Conservation (phyloP, 2,888 invertebrate species). For the Falcaria lacertinaria region DNA sequence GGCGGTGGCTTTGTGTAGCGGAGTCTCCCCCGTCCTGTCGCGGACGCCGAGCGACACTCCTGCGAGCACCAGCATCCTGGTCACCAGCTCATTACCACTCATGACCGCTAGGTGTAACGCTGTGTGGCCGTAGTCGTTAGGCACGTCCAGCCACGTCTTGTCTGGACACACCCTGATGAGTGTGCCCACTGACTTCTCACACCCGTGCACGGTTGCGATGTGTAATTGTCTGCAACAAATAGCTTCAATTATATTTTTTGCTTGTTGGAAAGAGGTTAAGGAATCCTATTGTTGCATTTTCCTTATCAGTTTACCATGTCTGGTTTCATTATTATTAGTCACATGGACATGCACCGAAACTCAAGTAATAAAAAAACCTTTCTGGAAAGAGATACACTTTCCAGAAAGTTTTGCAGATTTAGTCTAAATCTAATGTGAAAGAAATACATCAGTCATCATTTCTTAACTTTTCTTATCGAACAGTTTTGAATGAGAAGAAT, state of each 20-base stretch:
- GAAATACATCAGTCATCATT: too few relatives aligned
- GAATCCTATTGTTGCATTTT: not conserved
- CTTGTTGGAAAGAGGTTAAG: not conserved
- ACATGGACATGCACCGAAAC: too few relatives aligned
- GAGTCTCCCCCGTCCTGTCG: slow-evolving; percentile 90
- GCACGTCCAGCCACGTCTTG: slow-evolving; percentile 86
- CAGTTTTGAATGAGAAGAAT: too few relatives aligned
- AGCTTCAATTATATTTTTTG: not conserved
- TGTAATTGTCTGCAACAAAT: slow-evolving; percentile 87
- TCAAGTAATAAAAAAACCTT: too few relatives aligned
- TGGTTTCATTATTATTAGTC: too few relatives aligned
- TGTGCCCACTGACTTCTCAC: slow-evolving; percentile 84
- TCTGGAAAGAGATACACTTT: too few relatives aligned
- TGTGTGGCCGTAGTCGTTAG: slow-evolving; percentile 89
- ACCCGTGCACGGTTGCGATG: slow-evolving; percentile 88
- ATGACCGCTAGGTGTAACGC: slow-evolving; percentile 93
- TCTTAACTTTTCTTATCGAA: too few relatives aligned
- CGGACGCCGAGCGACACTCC: slow-evolving; percentile 85
- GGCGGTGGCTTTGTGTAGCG: slow-evolving; percentile 90
- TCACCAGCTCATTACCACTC: slow-evolving; percentile 86
- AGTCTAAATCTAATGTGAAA: too few relatives aligned
- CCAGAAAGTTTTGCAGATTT: too few relatives aligned
- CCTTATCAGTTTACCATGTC: too few relatives aligned
- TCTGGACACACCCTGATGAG: slow-evolving; percentile 89
- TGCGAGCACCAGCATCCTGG: slow-evolving; percentile 87